These are phyloP conservation scores for Spizella passerina DNA, from an alignment of 2,797 vertebrate species.

Conservation along the genomic window DNA sequence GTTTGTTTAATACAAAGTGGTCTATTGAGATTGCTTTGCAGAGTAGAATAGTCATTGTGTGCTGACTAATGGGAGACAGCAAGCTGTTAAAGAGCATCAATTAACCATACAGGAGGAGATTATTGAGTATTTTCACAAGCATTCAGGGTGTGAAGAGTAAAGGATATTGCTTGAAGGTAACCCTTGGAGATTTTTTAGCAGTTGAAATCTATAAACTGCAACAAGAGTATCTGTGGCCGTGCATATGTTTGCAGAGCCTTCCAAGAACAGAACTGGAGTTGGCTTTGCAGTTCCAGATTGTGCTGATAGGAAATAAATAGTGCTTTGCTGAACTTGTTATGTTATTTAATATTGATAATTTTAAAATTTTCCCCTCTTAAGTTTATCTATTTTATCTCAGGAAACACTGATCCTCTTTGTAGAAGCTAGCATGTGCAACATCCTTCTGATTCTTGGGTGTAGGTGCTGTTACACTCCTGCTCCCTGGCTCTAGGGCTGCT, in stretches of 20 bases:
- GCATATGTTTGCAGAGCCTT: background rate
- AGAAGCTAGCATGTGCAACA: background rate
- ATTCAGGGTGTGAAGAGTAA: background rate
- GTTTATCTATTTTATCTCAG: background rate
- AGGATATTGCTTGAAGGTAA: background rate
- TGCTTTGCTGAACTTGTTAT: background rate
- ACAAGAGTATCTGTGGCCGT: background rate
- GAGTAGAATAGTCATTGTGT: background rate
- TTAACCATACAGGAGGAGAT: constrained; percentile 25
- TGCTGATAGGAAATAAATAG: background rate
- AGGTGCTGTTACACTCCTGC: background rate
- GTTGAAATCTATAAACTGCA: background rate
- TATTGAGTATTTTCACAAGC: constrained; percentile 2
- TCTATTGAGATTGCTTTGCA: constrained; percentile 50
- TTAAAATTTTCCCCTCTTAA: background rate
- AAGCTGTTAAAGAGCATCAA: constrained; percentile 51
- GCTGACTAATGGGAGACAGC: constrained; percentile 49
- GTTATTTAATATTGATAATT: background rate
- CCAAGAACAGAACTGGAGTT: background rate
- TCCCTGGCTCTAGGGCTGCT: background rate
- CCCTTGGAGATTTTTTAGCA: background rate
- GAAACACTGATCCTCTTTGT: background rate
- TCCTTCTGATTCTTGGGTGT: background rate
- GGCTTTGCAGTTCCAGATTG: background rate
- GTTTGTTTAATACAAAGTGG: constrained; percentile 52